These are phyloP conservation scores for Limnephilus marmoratus DNA, from an alignment of 2,888 invertebrate species.

Conservation along the genomic window DNA sequence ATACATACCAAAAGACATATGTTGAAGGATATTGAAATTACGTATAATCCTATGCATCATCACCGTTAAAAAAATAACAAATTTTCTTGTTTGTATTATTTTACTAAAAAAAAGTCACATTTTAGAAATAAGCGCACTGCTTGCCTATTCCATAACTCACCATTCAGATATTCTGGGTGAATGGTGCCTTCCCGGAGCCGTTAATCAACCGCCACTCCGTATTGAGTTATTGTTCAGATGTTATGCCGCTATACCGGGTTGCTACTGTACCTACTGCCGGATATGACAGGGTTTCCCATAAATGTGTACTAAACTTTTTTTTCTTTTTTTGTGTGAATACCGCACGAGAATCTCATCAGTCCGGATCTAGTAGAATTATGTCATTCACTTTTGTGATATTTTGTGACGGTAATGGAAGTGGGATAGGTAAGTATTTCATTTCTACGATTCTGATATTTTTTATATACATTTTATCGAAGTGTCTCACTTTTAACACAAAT, in stretches of 20 bases:
- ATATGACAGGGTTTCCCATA: not conserved
- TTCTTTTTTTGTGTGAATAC: too few species aligned
- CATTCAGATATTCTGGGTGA: not conserved
- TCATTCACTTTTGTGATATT: too few species aligned
- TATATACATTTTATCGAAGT: too few species aligned
- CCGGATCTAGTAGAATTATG: too few species aligned
- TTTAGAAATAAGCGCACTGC: not conserved
- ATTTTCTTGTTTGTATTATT: not conserved
- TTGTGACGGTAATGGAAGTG: not conserved
- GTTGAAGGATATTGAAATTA: too few species aligned
- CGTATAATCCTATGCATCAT: too few species aligned
- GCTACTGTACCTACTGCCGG: conserved; percentile 22
- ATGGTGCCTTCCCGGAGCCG: conserved; percentile 18
- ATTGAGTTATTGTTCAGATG: conserved; percentile 53
- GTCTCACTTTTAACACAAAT: too few species aligned
- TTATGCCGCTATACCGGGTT: conserved; percentile 24
- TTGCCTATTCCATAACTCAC: not conserved
- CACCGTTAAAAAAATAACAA: too few species aligned
- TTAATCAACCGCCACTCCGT: conserved; percentile 46
- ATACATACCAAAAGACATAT: too few species aligned
- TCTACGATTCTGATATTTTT: too few species aligned
- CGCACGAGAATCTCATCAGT: too few species aligned
- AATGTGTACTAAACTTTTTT: not conserved
- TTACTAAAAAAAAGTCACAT: not conserved
- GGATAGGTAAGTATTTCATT: not conserved